Base-by-base conservation (phyloP, 2,888 invertebrate genomes). In the Agriopis leucophaearia region DNA sequence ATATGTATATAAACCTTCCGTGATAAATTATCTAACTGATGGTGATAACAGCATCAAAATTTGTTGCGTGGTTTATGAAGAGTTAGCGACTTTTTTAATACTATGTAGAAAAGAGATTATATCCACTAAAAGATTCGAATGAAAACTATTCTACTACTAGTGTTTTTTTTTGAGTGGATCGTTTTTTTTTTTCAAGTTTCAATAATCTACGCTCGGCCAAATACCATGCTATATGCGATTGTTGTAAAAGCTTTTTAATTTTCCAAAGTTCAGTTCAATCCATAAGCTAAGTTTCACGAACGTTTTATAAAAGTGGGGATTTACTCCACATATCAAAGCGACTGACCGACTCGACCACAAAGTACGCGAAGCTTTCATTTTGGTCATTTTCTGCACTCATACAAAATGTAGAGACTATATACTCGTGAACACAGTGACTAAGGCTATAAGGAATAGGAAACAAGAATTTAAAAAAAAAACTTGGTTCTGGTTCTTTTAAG, bases 311-410 rank as follows among this genome's bases (percentile, higher is more conserved):
- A 42, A 48, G 58, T 35, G 6, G 8, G 35, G 48, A 38, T 56
- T 47, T 55, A 59, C 38, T 50, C 58, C 63, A 64, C 48, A 52
- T 16, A 62, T 62, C 44, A 58, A 65, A 62, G 58, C 57, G 15
- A 51, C 51, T 63, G 51, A 54, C 59, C 63, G 59, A 59, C 44
- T 47, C 47, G 40, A 63, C 63, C 67, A 50, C 59, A 13, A 52
- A 48, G 61, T 45, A 56, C 55, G 18, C 7, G 45, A 45, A 38
- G 52, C 62, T 66, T 57, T 50, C 60, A 15, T 68, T 62, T 68
- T 68, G 55, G 54, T 50, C 64, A 50, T 55, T 62, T 58, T 64
- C 64, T 60, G 48, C 66, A 63, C 51, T 62, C 51, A 48, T 27
- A 58, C 52, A 50, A 66, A 54, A 18, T 47, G 13, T 54, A 54